Evolutionary conservation across 2,113 vertebrate genomes (phyloP).

Genomic region (Sitta europaea): DNA sequence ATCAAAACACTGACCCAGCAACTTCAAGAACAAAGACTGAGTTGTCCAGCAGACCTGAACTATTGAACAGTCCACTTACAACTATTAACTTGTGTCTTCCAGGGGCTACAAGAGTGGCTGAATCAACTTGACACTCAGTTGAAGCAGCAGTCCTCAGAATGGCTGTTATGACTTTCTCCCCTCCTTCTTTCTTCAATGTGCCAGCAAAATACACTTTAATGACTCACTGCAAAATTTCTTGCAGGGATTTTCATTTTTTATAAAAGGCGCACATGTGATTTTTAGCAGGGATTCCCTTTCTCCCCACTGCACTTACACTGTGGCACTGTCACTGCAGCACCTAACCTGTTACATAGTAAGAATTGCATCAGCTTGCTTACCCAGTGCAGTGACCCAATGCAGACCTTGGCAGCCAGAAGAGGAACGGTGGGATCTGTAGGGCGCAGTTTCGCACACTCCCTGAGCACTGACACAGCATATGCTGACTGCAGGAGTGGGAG

Average conservation of each 20-base stretch:
- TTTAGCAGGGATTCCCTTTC: background rate
- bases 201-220: background rate
- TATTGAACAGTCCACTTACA: background rate
- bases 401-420: conserved; percentile 93
- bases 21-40: background rate
- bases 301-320: background rate
- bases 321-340: background rate
- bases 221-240: background rate
- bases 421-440: conserved; percentile 87
- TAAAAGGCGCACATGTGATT: background rate
- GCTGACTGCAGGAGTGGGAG: conserved; percentile 74
- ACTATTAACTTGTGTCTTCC: background rate
- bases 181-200: background rate
- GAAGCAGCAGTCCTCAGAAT: background rate
- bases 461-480: conserved; percentile 89
- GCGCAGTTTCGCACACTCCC: conserved; percentile 87
- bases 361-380: conserved; percentile 77
- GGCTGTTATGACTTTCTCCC: fast-evolving
- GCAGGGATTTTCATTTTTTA: background rate
- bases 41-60: background rate
- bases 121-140: background rate
- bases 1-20: background rate
- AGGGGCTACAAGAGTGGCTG: background rate
- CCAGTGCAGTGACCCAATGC: conserved; percentile 92
- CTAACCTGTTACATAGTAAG: background rate